Conservation (phyloP, 2,113 vertebrate species). For the Oncorhynchus keta region DNA sequence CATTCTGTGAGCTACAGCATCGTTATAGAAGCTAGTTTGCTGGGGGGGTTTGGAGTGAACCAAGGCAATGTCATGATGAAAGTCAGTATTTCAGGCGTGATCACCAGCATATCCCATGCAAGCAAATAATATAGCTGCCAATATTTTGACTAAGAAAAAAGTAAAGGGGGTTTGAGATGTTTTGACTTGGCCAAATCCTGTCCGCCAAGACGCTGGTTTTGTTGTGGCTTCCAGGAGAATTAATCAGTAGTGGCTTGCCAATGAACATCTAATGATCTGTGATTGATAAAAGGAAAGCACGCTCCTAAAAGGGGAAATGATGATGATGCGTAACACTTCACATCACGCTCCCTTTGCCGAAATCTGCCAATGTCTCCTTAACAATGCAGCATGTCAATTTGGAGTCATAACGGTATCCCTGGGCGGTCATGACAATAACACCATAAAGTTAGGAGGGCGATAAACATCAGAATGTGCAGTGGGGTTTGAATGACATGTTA, state of each 20-base stretch:
- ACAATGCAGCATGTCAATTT: constrained; percentile 49
- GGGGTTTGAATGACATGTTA: constrained; percentile 28
- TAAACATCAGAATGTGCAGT: constrained; percentile 55
- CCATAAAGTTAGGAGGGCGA: constrained; percentile 43
- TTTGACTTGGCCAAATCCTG: constrained; percentile 41
- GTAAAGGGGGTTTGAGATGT: constrained; percentile 41
- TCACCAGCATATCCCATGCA: constrained; percentile 34
- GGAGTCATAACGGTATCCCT: constrained; percentile 21
- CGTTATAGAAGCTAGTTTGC: constrained; percentile 50
- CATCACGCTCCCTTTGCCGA: constrained; percentile 43
- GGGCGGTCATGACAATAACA: constrained; percentile 61
- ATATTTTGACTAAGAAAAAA: constrained; percentile 49
- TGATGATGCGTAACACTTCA: constrained; percentile 33
- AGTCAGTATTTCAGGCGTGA: constrained; percentile 45
- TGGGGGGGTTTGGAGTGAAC: constrained; percentile 36
- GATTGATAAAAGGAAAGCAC: constrained; percentile 22
- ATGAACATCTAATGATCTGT: not conserved
- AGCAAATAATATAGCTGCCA: constrained; percentile 48
- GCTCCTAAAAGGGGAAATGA: constrained; percentile 38
- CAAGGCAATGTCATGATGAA: constrained; percentile 59
- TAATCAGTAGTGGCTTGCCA: constrained; percentile 31
- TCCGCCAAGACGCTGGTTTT: constrained; percentile 19
- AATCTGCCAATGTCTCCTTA: constrained; percentile 57
- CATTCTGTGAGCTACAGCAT: constrained; percentile 22
- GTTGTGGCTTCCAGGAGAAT: constrained; percentile 25